Percentiles rank a stretch among this genome's conserved stretches.
phyloP scores from a whole-genome alignment of 2,113 vertebrate species.

The Jaculus jaculus region DNA sequence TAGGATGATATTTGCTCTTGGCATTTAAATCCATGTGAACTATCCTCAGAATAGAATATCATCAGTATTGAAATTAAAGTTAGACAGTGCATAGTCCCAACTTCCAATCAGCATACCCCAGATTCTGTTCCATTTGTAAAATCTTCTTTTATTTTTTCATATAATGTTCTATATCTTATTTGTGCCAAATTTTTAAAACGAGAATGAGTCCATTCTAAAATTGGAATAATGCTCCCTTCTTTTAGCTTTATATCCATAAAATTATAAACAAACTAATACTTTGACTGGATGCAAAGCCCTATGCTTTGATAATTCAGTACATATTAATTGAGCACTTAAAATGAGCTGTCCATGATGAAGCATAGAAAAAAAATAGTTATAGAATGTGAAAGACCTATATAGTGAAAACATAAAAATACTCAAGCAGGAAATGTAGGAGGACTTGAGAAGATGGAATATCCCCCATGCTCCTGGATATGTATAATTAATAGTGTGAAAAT shows the following conservation, averaged over 20 bases:
- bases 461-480: no score
- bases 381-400: background rate
- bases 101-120: background rate
- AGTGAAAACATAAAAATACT: no score
- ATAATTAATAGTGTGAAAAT: no score
- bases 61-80: constrained; percentile 39
- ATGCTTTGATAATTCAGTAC: background rate
- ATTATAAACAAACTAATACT: background rate
- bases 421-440: no score
- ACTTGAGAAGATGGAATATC: no score
- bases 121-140: constrained; percentile 40
- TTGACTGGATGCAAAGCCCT: background rate
- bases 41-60: constrained; percentile 55
- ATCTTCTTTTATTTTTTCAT: constrained; percentile 20
- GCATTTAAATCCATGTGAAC: constrained; percentile 52
- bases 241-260: background rate
- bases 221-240: background rate
- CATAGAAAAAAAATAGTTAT: background rate
- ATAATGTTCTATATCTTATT: background rate
- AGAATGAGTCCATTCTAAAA: background rate
- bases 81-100: constrained; percentile 31
- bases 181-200: background rate
- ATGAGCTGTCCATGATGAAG: background rate
- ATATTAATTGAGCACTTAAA: background rate
- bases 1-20: constrained; percentile 56